Base-by-base conservation (phyloP, 2,888 invertebrate genomes). In the Acrobasis consociella region DNA sequence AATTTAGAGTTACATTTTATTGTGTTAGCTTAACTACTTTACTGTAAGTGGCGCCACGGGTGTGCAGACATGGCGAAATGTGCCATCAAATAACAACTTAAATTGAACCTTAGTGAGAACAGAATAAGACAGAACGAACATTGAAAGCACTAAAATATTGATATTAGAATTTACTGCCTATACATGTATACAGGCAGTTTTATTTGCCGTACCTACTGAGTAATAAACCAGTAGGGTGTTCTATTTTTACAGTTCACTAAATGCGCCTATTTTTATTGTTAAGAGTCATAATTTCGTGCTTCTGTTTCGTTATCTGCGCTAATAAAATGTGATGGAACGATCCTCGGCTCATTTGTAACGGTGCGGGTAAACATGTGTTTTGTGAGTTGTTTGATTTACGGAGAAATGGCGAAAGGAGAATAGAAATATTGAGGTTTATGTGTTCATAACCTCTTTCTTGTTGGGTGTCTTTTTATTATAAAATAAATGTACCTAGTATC, bases 1-100 rank as follows among this genome's bases (percentile, higher is more conserved):
- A 92, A 91, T 91, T 91, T 88, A 81, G 83, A 89, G 89, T 86
- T 82, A 83, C 86, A 80, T 87, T 91, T 90, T 91, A 92, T 91
- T 90, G 86, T 89, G 87, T 91, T 89, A 86, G 82, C 83, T 81
- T 87, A 88, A 89, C 87, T 86, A 86, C 80, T 85, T 86, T 83
- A 86, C 72, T 70, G 74, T 72, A 81, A 80, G 80, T 78, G 78
- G 75, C 87, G 81, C 84, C 82, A 72, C 79, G 86, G 87, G 86
- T 81, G 85, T 80, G 78, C 64, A 58, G 53, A 67, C 65, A 58
- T 65, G 65, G 71, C 67, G 65, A 73, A 71, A 68, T 69, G 67
- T 65, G 55, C 56, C 61, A 61, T 22, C 62, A 64, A 39, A 51
- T 53, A 60, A 38, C 64, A 61, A 67, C 38, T n/a, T 9, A 62